Evolutionary conservation across 1,140 invertebrate genomes (phyloP).

Genomic region (Aphis craccivora): DNA sequence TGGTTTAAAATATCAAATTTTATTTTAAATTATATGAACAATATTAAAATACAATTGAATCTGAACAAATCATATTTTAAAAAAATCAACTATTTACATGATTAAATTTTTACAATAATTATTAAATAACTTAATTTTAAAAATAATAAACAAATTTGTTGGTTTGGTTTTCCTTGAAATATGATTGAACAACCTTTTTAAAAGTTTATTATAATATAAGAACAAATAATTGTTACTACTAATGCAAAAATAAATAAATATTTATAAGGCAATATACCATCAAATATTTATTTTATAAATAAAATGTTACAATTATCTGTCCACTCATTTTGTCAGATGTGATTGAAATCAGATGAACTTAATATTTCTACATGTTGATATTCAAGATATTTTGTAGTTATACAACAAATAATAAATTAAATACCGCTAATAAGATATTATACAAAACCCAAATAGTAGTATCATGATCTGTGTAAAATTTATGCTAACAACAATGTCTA

Average conservation of each 20-base stretch:
- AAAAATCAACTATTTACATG: too few relatives aligned
- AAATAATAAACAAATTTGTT: not conserved
- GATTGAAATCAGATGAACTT: not conserved
- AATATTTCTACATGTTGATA: not conserved
- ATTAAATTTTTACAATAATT: not conserved
- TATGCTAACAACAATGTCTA: not conserved
- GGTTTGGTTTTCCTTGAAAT: not conserved
- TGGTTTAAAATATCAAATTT: not conserved
- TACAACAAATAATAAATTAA: not conserved
- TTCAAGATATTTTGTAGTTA: not conserved
- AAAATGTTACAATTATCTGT: not conserved
- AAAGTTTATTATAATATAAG: not conserved
- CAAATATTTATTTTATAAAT: not conserved
- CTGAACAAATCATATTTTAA: too few relatives aligned
- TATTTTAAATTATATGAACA: not conserved
- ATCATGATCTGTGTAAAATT: not conserved
- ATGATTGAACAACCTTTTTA: not conserved
- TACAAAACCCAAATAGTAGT: not conserved
- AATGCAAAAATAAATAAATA: not conserved
- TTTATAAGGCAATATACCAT: not conserved
- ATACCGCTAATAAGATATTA: not conserved
- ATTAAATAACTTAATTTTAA: too few relatives aligned
- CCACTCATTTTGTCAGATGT: not conserved
- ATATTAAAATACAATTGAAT: too few relatives aligned
- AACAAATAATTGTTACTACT: not conserved